Evolutionary conservation across 1,140 invertebrate genomes (phyloP).

Genomic region (Temnothorax longispinosus): DNA sequence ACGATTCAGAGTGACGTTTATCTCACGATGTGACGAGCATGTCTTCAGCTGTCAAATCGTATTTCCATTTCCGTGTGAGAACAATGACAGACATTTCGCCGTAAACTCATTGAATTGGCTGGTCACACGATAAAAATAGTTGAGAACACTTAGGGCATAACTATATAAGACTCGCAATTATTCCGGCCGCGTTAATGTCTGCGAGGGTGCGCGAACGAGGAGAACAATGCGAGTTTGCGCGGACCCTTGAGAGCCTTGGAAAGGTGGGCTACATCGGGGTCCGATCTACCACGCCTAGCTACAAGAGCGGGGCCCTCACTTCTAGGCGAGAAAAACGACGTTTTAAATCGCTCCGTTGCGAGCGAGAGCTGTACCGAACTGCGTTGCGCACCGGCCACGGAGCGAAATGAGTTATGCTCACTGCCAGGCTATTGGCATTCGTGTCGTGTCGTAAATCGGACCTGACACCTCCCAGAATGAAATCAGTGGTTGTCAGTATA

Average conservation of each 20-base stretch:
- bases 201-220: slow-evolving; percentile 9
- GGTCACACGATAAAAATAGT: neutral
- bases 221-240: slow-evolving; percentile 55
- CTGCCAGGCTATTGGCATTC: slow-evolving; percentile 79
- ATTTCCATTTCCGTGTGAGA: slow-evolving; percentile 27
- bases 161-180: slow-evolving; percentile 20
- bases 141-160: neutral
- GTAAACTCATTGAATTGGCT: neutral
- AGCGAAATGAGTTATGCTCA: slow-evolving; percentile 78
- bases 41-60: slow-evolving; percentile 9
- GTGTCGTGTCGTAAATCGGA: slow-evolving; percentile 80
- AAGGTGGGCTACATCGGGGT: slow-evolving; percentile 33
- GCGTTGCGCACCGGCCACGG: slow-evolving; percentile 3
- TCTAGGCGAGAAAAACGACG: slow-evolving; percentile 55
- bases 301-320: slow-evolving; percentile 32
- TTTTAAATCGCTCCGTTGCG: slow-evolving; percentile 54
- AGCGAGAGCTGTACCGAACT: slow-evolving; percentile 28
- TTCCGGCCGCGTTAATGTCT: slow-evolving; percentile 9
- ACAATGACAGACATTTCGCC: slow-evolving; percentile 28
- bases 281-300: slow-evolving; percentile 61
- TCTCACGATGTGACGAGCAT: neutral
- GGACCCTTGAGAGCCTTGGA: slow-evolving; percentile 7
- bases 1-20: neutral
- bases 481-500: slow-evolving; percentile 80
- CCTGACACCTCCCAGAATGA: slow-evolving; percentile 79